Percentiles rank a stretch among this genome's conserved stretches.
phyloP scores from a whole-genome alignment of 2,113 vertebrate genomes.

The Calidris pygmaea region DNA sequence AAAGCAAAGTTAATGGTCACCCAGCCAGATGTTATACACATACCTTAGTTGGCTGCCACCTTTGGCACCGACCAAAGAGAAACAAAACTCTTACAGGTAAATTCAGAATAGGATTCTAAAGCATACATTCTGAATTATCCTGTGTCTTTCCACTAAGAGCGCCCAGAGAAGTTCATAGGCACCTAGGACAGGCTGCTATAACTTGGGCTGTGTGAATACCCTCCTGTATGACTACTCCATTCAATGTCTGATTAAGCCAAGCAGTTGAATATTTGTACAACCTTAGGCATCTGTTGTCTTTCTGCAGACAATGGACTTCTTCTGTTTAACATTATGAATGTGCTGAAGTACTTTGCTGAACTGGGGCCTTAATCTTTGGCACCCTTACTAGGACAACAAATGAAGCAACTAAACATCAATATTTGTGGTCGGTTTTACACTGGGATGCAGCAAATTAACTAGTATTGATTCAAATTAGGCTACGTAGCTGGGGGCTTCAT shows the following conservation, averaged over 20 bases:
- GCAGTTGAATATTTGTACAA: not conserved
- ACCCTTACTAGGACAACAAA: not conserved
- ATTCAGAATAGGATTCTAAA: not conserved
- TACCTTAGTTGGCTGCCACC: not conserved
- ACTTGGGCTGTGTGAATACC: not conserved
- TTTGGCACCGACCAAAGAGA: not conserved
- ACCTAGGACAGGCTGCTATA: not conserved
- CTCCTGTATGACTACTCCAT: not conserved
- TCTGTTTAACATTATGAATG: not conserved
- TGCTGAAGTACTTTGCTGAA: not conserved
- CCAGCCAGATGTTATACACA: not conserved
- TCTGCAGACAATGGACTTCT: not conserved
- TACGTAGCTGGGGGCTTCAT: not conserved
- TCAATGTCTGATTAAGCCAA: not conserved
- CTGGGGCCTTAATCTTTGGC: not conserved
- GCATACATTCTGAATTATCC: not conserved
- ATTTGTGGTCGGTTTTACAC: not conserved
- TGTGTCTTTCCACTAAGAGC: not conserved
- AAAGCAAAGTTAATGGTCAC: not conserved
- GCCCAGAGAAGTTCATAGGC: not conserved
- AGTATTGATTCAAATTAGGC: not conserved
- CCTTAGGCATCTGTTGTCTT: not conserved
- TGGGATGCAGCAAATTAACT: not conserved
- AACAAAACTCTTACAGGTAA: not conserved
- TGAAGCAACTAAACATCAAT: not conserved